These are phyloP conservation scores for Villa cingulata DNA, from an alignment of 2,888 invertebrate genomes.

Conservation along the genomic window DNA sequence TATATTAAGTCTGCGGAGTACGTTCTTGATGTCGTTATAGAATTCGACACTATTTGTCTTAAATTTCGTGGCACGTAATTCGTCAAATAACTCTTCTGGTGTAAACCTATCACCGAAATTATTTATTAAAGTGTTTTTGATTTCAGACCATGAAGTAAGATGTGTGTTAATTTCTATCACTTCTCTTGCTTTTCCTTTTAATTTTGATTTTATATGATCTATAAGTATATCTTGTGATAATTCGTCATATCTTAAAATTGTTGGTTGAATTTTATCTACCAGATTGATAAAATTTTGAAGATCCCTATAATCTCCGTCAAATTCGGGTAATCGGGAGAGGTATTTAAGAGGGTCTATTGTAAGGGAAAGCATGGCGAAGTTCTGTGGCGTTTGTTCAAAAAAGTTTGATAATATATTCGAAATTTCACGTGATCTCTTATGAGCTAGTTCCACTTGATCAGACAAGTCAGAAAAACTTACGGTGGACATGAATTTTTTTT, in stretches of 20 bases:
- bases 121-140: slow-evolving; percentile 3
- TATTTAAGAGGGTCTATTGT: slow-evolving; percentile 4
- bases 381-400: too few relatives aligned
- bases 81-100: slow-evolving; percentile 4
- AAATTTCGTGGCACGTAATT: slow-evolving; percentile 1
- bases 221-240: slow-evolving; percentile 3
- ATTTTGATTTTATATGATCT: slow-evolving; percentile 1
- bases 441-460: too few relatives aligned
- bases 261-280: too few relatives aligned
- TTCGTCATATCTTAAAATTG: not conserved
- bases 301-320: slow-evolving; percentile 1
- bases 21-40: too few relatives aligned
- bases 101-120: slow-evolving; percentile 8
- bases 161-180: slow-evolving; percentile 5
- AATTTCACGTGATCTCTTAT: too few relatives aligned
- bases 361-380: too few relatives aligned
- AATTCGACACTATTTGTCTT: slow-evolving; percentile 4
- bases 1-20: too few relatives aligned
- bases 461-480: too few relatives aligned
- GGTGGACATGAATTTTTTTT: too few relatives aligned
- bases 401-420: too few relatives aligned
- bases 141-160: slow-evolving; percentile 1
- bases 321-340: slow-evolving; percentile 2
- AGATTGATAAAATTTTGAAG: slow-evolving; percentile 5
- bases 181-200: slow-evolving; percentile 4